Evolutionary conservation across 2,113 vertebrate genomes (phyloP).

Genomic region (Halichoeres trimaculatus): DNA sequence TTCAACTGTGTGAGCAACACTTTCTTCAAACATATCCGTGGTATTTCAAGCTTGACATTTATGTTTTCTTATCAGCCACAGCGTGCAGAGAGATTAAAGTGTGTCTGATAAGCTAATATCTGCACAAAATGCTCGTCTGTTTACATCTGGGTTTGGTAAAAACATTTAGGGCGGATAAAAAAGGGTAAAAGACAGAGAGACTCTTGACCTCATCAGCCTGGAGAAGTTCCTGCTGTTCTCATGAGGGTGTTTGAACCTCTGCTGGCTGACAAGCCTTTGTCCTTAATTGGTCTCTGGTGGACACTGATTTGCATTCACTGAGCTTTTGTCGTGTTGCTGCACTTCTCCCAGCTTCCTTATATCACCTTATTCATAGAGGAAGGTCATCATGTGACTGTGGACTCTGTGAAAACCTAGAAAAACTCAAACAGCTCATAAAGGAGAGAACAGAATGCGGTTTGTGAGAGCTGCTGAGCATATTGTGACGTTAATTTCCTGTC

Average conservation of each 20-base stretch:
- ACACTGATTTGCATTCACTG: constrained; percentile 27
- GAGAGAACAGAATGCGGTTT: too few relatives aligned
- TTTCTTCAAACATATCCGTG: too few relatives aligned
- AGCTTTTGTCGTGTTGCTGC: constrained; percentile 37
- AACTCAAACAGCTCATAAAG: too few relatives aligned
- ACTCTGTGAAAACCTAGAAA: not conserved
- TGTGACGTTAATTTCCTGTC: constrained; percentile 27
- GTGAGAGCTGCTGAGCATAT: not conserved
- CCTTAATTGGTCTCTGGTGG: constrained; percentile 58
- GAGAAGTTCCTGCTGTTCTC: too few relatives aligned
- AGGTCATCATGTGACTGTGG: constrained; percentile 35
- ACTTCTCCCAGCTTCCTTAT: constrained; percentile 40
- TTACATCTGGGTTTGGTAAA: not conserved
- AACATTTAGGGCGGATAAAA: not conserved
- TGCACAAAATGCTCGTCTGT: too few relatives aligned
- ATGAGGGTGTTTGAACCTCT: not conserved
- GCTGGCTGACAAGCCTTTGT: constrained; percentile 25
- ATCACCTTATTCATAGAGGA: constrained; percentile 39
- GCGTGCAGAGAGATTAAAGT: not conserved
- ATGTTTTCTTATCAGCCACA: not conserved
- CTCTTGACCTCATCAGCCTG: too few relatives aligned
- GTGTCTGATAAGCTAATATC: not conserved
- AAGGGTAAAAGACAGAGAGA: too few relatives aligned
- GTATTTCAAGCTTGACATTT: not conserved
- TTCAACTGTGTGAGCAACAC: too few relatives aligned